Conservation (phyloP, 2,888 invertebrate genomes). For the Orthosia incerta region DNA sequence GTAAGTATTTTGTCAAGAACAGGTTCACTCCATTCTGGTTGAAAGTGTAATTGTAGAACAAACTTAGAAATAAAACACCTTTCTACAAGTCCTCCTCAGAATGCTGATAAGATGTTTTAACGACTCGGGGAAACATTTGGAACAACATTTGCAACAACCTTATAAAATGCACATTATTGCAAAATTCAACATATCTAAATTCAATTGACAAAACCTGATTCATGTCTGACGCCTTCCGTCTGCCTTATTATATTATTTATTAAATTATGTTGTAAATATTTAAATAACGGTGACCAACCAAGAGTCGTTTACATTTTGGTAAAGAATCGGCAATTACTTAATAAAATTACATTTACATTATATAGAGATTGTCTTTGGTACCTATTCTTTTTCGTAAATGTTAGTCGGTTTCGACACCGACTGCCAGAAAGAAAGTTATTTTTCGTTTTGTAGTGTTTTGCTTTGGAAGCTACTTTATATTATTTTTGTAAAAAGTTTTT, state of each 20-base stretch:
- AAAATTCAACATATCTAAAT: neutral
- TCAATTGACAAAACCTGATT: neutral
- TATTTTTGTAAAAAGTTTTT: too few species aligned
- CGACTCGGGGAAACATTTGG: neutral
- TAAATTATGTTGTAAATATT: neutral
- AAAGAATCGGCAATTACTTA: neutral
- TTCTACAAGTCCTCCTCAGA: constrained; percentile 1
- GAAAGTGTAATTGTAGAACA: neutral
- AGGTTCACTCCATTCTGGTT: neutral
- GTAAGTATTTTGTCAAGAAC: neutral
- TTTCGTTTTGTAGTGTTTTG: too few species aligned
- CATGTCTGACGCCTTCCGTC: neutral
- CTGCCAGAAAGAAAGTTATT: too few species aligned
- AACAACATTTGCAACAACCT: neutral
- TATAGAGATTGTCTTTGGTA: neutral
- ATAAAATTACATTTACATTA: neutral
- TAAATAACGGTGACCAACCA: neutral
- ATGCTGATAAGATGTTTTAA: neutral
- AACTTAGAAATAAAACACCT: neutral
- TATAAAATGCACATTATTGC: neutral
- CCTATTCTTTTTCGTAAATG: too few species aligned
- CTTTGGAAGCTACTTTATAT: too few species aligned
- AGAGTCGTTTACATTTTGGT: neutral
- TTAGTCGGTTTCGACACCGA: too few species aligned
- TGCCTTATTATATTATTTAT: neutral